These are phyloP conservation scores for Pluvianellus socialis DNA, from an alignment of 2,113 vertebrate species.

Conservation along the genomic window DNA sequence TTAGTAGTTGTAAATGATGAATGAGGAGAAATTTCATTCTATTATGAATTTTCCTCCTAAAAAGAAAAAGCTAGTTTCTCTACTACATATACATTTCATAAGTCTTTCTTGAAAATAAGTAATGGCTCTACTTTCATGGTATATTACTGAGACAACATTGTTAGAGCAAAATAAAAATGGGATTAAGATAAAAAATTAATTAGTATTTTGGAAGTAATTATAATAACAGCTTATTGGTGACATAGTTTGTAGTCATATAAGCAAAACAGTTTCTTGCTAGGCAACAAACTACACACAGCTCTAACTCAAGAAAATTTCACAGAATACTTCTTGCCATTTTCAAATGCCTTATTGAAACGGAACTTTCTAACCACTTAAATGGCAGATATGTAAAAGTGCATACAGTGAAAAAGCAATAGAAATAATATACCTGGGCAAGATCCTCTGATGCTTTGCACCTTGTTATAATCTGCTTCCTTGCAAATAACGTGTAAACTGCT, in stretches of 20 bases:
- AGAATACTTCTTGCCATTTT: not conserved
- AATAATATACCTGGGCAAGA: not conserved
- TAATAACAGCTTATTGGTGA: not conserved
- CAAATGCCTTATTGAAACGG: not conserved
- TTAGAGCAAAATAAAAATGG: not conserved
- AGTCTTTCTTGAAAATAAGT: not conserved
- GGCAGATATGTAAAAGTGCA: not conserved
- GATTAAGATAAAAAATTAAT: not conserved
- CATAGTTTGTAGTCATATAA: not conserved
- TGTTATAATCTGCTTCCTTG: not conserved
- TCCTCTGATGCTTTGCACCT: not conserved
- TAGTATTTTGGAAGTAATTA: conserved; percentile 5
- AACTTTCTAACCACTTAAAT: not conserved
- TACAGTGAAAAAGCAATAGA: not conserved
- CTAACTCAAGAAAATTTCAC: not conserved
- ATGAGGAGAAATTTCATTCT: not conserved
- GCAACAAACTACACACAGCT: not conserved
- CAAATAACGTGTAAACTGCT: not conserved
- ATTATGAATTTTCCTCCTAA: not conserved
- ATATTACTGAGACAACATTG: not conserved
- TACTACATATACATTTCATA: not conserved
- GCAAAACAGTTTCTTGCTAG: not conserved
- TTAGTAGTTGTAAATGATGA: not conserved
- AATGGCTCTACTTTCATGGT: not conserved
- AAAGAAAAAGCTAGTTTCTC: not conserved